Evolutionary conservation across 2,888 invertebrate species (phyloP), one percentile per base, ranked within the genome.

Genomic region (Achlya flavicornis): DNA sequence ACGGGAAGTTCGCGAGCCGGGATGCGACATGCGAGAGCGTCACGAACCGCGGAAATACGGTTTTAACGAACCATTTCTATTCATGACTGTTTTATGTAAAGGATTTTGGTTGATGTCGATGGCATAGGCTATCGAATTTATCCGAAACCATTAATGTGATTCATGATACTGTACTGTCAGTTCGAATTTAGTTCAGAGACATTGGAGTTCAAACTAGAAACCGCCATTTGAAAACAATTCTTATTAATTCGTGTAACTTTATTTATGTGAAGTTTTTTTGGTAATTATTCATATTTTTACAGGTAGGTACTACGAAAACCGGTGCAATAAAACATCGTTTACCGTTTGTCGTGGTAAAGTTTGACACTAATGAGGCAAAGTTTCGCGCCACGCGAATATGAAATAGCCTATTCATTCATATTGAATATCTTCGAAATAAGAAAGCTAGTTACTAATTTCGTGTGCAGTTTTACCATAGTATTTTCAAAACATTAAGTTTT

Each of bases 1-100:
- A 80, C 83, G 84, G 88, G 83, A 90, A 92, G 90, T 93, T 93
- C 84, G 92, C 91, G 87, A 91, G 83, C 81, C 83, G 76, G 87
- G 87, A 87, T 87, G 82, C 81, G 87, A 88, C 92, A 92, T 93
- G 92, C 92, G 86, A 91, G 88, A 81, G 68, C 73, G 88, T 85
- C 90, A 92, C 92, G 92, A 90, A 92, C 78, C 84, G 86, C 87
- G 90, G 89, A 90, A 91, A 84, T 84, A 86, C 72, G 74, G 75
- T 81, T 83, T 43, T 84, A 87, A 89, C 84, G 81, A 86, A 86
- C 85, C 80, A 90, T 92, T 91, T 84, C 86, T 91, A 92, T 92
- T 92, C 91, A 92, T 88, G 87, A 84, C 81, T 76, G 83, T 82
- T 90, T 89, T 89, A 87, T 87, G 84, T 81, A 74, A 76, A 80